Conservation (phyloP, 1,140 invertebrate species). For the Trinorchestia longiramus region DNA sequence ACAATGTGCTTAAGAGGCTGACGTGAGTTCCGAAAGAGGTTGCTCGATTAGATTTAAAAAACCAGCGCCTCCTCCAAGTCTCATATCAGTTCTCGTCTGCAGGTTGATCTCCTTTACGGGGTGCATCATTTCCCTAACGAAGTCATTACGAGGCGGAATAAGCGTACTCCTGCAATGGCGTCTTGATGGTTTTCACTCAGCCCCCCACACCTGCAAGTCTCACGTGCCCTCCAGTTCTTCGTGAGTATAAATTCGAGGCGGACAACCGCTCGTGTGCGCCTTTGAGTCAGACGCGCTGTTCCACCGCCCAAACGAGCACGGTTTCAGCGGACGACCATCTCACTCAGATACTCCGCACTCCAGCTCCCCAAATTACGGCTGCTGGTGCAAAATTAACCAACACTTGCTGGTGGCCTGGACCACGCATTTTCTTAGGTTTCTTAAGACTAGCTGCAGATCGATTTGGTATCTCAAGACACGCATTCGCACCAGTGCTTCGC, state of each 20-base stretch:
- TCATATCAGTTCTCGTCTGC: too few species aligned
- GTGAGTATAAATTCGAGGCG: conserved; percentile 47
- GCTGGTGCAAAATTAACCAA: conserved; percentile 25
- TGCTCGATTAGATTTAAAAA: conserved; percentile 15
- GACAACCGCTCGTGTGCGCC: conserved; percentile 27
- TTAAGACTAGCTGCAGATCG: background rate
- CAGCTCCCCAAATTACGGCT: background rate
- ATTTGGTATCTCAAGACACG: conserved; percentile 26
- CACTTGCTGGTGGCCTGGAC: background rate
- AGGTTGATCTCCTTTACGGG: too few species aligned
- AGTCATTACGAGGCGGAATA: conserved; percentile 43
- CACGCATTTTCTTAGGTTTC: background rate
- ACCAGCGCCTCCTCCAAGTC: too few species aligned
- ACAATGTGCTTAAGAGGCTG: background rate
- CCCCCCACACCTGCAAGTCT: conserved; percentile 19
- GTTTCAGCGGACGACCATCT: background rate
- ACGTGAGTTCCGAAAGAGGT: background rate
- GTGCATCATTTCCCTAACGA: conserved; percentile 51
- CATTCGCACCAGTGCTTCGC: background rate
- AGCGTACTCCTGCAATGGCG: conserved; percentile 6
- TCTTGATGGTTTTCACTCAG: conserved; percentile 41
- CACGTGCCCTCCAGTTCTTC: conserved; percentile 14
- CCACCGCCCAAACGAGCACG: conserved; percentile 24
- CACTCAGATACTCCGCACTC: background rate
- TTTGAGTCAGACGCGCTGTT: background rate